Evolutionary conservation across 2,113 vertebrate species (phyloP).

Genomic region (Ageneiosus marmoratus): DNA sequence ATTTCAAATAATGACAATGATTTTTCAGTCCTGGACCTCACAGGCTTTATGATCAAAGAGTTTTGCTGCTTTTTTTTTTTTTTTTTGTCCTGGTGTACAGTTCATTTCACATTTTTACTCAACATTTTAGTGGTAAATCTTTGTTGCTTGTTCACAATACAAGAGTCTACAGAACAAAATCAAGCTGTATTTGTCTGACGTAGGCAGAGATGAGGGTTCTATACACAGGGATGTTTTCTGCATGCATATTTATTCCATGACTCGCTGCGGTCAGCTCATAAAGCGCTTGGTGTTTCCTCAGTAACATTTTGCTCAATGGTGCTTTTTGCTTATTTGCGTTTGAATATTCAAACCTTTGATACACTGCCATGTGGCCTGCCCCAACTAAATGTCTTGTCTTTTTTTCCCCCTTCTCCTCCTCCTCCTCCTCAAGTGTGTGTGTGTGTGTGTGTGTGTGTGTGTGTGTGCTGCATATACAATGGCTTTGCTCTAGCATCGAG

Average conservation of each 20-base stretch:
- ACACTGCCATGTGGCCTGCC: constrained; percentile 30
- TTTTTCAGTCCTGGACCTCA: background rate
- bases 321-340: constrained; percentile 28
- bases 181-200: background rate
- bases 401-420: background rate
- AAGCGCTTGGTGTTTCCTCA: constrained; percentile 21
- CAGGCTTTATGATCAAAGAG: background rate
- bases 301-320: constrained; percentile 29
- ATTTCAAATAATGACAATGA: background rate
- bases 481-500: constrained; percentile 10
- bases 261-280: constrained; percentile 20
- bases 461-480: constrained; percentile 30
- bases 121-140: background rate
- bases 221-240: background rate
- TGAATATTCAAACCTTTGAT: constrained; percentile 44
- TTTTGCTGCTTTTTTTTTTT: background rate
- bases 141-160: background rate
- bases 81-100: background rate
- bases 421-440: background rate
- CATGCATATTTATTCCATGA: background rate
- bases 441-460: no score
- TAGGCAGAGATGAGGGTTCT: constrained; percentile 11
- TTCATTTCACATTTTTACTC: no score
- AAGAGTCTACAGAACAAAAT: background rate
- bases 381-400: constrained; percentile 30